Percentiles rank a stretch among this genome's conserved stretches.
Conservation (phyloP, 2,113 vertebrate species). For the Varanus salvator region DNA sequence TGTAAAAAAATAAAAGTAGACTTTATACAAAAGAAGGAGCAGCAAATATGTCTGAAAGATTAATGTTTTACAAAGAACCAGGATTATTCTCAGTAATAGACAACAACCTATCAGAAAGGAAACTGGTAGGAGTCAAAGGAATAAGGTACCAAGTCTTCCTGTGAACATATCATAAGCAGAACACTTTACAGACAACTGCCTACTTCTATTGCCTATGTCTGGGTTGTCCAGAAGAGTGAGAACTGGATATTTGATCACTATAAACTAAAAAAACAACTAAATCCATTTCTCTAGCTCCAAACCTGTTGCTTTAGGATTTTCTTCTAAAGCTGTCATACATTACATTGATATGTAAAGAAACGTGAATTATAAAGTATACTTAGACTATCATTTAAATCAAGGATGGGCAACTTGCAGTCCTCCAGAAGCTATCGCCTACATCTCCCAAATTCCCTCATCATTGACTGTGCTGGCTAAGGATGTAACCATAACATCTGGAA, state of each 20-base stretch:
- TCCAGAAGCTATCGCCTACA: background rate
- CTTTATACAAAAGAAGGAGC: no score
- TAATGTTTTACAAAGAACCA: no score
- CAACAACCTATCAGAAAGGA: no score
- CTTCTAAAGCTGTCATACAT: background rate
- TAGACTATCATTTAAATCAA: background rate
- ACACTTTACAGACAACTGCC: background rate
- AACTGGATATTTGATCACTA: constrained; percentile 38
- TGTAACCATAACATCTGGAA: no score
- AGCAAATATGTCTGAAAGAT: no score
- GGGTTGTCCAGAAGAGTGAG: background rate
- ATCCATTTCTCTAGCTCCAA: background rate
- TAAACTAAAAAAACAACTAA: background rate
- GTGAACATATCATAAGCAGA: constrained; percentile 39
- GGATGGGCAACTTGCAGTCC: background rate
- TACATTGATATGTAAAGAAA: background rate
- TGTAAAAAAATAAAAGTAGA: no score
- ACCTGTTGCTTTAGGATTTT: background rate
- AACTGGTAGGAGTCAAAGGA: background rate
- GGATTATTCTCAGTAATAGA: no score
- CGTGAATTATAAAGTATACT: background rate
- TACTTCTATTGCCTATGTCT: background rate
- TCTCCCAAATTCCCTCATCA: background rate
- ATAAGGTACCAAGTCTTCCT: constrained; percentile 12
- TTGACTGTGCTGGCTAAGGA: no score